These are phyloP conservation scores for Procavia capensis DNA, from an alignment of 2,113 vertebrate genomes.

Conservation along the genomic window DNA sequence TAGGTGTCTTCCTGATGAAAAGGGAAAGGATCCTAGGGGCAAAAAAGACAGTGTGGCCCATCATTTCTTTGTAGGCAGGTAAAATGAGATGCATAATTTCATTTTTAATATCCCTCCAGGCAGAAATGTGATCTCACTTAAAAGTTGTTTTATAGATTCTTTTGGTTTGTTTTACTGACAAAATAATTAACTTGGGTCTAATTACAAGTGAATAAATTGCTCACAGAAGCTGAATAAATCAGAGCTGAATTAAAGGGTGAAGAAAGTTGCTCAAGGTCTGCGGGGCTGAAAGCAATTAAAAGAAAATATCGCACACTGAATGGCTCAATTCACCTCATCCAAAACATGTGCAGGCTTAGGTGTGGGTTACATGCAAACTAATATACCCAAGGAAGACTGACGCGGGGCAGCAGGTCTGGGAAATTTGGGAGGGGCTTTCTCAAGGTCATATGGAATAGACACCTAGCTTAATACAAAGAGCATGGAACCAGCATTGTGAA, in stretches of 20 bases:
- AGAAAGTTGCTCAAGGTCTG: slow-evolving; percentile 36
- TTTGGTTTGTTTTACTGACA: slow-evolving; percentile 68
- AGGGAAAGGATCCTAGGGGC: slow-evolving; percentile 40
- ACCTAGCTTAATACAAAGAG: not conserved
- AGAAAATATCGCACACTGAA: not conserved
- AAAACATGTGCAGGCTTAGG: not conserved
- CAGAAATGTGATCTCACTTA: slow-evolving; percentile 65
- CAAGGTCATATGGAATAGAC: not conserved
- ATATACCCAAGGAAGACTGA: not conserved
- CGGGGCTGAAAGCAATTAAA: slow-evolving; percentile 31
- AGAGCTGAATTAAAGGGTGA: slow-evolving; percentile 46
- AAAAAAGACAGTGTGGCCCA: slow-evolving; percentile 35
- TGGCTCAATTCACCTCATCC: not conserved
- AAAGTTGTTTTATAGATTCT: slow-evolving; percentile 72
- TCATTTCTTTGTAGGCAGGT: slow-evolving; percentile 49
- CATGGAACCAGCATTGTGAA: not conserved
- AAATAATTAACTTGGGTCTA: slow-evolving; percentile 72
- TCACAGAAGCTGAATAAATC: slow-evolving; percentile 63
- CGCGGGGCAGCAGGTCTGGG: not conserved
- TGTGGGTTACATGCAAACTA: not conserved
- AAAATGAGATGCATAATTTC: slow-evolving; percentile 69
- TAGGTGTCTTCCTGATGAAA: slow-evolving; percentile 11
- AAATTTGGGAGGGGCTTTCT: not conserved
- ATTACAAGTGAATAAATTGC: slow-evolving; percentile 72
- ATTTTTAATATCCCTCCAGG: slow-evolving; percentile 61